phyloP scores from a whole-genome alignment of 2,797 vertebrate genomes.

The Gadopsis bispinosus region DNA sequence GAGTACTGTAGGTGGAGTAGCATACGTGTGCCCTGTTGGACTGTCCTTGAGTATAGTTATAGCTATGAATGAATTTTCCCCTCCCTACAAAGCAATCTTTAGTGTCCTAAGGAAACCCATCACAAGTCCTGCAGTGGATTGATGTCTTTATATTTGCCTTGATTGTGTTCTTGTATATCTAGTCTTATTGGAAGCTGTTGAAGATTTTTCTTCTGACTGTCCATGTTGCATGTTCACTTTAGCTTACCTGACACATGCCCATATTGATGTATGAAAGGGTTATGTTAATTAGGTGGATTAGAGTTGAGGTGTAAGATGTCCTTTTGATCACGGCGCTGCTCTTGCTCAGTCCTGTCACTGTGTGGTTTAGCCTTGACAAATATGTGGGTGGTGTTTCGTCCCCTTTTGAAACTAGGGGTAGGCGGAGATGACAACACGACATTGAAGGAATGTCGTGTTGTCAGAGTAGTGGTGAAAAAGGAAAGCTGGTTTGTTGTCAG shows the following conservation, averaged over 20 bases:
- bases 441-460: no score
- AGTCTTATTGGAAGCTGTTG: neutral
- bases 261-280: neutral
- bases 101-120: slow-evolving; percentile 5
- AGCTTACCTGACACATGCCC: neutral
- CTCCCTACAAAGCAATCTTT: slow-evolving; percentile 15
- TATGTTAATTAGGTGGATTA: slow-evolving; percentile 3
- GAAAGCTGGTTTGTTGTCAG: no score
- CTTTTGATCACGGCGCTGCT: slow-evolving; percentile 11
- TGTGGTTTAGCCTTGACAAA: slow-evolving; percentile 1
- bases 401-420: no score
- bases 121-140: no score
- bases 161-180: neutral
- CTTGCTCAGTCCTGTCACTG: neutral
- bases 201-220: neutral
- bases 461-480: no score
- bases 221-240: neutral
- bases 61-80: neutral
- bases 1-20: neutral
- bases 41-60: slow-evolving; percentile 7
- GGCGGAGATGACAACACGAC: no score
- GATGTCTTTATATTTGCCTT: neutral
- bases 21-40: neutral
- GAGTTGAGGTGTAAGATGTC: neutral
- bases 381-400: neutral